Base-by-base conservation (phyloP, 2,888 invertebrate genomes). In the Meghimatium bilineatum region DNA sequence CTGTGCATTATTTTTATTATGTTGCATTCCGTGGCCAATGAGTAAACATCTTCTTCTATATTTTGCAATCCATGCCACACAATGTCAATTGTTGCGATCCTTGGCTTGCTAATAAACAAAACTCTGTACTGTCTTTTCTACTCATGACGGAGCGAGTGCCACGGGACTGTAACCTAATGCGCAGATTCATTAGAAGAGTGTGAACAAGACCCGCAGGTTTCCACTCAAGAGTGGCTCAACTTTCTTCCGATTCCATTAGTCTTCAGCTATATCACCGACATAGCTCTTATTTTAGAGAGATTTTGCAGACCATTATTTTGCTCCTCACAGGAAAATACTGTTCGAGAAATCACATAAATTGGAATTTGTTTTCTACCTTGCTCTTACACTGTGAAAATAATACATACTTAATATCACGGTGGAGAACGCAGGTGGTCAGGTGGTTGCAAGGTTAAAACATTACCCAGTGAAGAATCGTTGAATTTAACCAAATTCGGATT, bases 121-220 rank as follows among this genome's bases (percentile, higher is more conserved):
- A 14, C 36, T 36, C 36, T 12, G 36, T 36, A 34, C 5, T 36
- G 14, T 23, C 36, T 2, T 36, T 32, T 36, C 6, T 3, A 12
- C 5, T 17, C 23, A 36, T 74, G 72, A 74, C 72, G 44, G 72
- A 74, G 38, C 72, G 72, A 76, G 2, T 52, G 60, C 81, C 81
- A 44, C 29, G 29, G 81, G 81, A 38, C 52, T 34, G 81, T 32
- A 81, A 81, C 66, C 32, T 63, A 60, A 81, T 44, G 66, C 81
- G 5, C 38, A 49, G 66, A 49, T 82, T 82, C 82, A 82, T 82
- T 82, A 82, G 49, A 52, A 32, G 32, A 72, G 82, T 67, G 75
- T 49, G 82, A 82, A 75, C 82, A 49, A 32, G 66, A 82, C 74
- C 38, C 38, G 75, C 49, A 34, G 66, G 49, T 32, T 75, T 67